These are phyloP conservation scores for Anagrus nilaparvatae DNA, from an alignment of 1,140 invertebrate genomes.

Conservation along the genomic window DNA sequence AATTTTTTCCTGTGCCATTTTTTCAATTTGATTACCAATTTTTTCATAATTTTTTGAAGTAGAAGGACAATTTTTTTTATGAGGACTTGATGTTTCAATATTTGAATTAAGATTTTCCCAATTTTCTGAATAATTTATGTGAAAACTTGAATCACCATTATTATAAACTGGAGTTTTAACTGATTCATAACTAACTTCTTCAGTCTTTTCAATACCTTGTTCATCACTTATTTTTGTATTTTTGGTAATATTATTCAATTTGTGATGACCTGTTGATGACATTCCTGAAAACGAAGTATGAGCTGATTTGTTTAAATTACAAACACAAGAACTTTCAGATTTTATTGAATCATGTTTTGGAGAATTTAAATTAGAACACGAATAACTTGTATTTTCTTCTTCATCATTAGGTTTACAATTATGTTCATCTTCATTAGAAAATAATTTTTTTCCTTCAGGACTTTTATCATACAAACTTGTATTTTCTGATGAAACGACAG, in stretches of 20 bases:
- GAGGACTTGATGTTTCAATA: constrained; percentile 34
- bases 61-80: constrained; percentile 37
- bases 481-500: constrained; percentile 49
- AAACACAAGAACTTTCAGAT: constrained; percentile 30
- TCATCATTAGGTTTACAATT: constrained; percentile 16
- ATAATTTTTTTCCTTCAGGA: constrained; percentile 38
- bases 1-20: constrained; percentile 21
- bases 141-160: constrained; percentile 26
- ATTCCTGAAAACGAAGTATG: too few species aligned
- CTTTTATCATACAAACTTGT: constrained; percentile 50
- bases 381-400: constrained; percentile 35
- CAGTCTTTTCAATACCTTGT: too few species aligned
- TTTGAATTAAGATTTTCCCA: constrained; percentile 40
- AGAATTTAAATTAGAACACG: constrained; percentile 34
- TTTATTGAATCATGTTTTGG: constrained; percentile 28
- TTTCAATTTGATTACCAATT: constrained; percentile 26
- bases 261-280: too few species aligned
- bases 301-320: too few species aligned
- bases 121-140: constrained; percentile 39
- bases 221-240: too few species aligned
- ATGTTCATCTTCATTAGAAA: constrained; percentile 18
- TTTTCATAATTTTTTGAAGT: constrained; percentile 30
- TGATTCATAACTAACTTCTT: too few species aligned
- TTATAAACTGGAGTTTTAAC: too few species aligned
- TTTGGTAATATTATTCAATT: too few species aligned